Evolutionary conservation across 35 echinoderm and acorn worm species (phyloP).

Genomic region (Heliocidaris tuberculata): DNA sequence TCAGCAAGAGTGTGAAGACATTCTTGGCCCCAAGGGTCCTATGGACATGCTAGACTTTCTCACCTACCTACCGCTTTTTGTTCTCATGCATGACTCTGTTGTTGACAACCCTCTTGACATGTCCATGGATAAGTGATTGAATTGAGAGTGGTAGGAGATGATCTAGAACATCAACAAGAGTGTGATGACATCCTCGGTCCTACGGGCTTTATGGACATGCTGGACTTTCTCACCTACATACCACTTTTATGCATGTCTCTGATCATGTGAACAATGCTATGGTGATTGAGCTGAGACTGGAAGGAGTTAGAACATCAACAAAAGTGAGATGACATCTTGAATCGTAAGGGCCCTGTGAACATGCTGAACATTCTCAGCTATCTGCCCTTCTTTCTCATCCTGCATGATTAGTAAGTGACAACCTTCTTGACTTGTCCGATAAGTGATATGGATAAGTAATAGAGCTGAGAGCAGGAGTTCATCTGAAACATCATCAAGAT

Average conservation of each 20-base stretch:
- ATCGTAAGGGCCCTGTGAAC: too few species aligned
- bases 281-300: too few species aligned
- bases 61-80: conserved; percentile 88
- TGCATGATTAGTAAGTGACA: conserved; percentile 16
- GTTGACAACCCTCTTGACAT: conserved; percentile 82
- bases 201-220: conserved; percentile 62
- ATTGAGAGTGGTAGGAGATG: conserved; percentile 71
- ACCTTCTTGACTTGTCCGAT: conserved; percentile 66
- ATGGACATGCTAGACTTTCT: conserved; percentile 90
- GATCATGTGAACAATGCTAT: too few species aligned
- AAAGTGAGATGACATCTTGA: too few species aligned
- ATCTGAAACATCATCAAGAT: conserved; percentile 74
- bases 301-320: too few species aligned
- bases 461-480: conserved; percentile 67
- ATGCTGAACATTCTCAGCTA: too few species aligned
- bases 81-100: conserved; percentile 87
- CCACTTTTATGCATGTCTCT: too few species aligned
- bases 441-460: conserved; percentile 78
- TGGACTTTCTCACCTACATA: conserved; percentile 82
- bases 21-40: conserved; percentile 68
- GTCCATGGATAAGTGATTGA: conserved; percentile 70
- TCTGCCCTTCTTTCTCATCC: too few species aligned
- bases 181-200: conserved; percentile 60
- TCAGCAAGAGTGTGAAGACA: conserved; percentile 76
- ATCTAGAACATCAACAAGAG: conserved; percentile 79